Evolutionary conservation across 2,888 invertebrate genomes (phyloP), one percentile per base, ranked within the genome.

Genomic region (Dynastes grantii): DNA sequence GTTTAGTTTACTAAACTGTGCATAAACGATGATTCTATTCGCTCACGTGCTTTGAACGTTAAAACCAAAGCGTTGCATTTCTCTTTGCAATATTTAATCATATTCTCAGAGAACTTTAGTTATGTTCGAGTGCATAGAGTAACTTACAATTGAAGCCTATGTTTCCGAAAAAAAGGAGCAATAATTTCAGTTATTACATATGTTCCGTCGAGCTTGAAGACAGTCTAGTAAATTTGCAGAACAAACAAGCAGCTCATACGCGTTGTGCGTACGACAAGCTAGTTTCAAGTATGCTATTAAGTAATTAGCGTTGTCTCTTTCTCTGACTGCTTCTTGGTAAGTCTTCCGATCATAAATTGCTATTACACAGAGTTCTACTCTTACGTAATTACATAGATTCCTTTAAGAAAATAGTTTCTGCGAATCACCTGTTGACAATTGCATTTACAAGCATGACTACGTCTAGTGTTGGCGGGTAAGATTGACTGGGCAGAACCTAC

Each of bases 371-470:
- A 37, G 51, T 68, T 51, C 27, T 68, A 29, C 40, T 68, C 68
- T 68, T 68, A 51, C 51, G 51, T 68, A 53, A 68, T 68, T 68
- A 68, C 68, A 68, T 68, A 68, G 27, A 68, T 68, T 68, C 51
- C 51, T 68, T 13, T 51, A 29, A 29, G 29, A 29, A 29, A 68
- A 68, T 68, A 11, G 51, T 49, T 68, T 68, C 68, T 51, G 29
- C 32, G 68, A 68, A 68, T 68, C 27, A 29, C 65, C 51, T 13
- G 29, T 22, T 45, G 65, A 67, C 65, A 40, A 51, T 68, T 51
- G 51, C 32, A 63, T 5, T 63, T 63, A 63, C 29, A 11, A 32
- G 63, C 5, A 32, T 51, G 51, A 6, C 22, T 68, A 51, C 68
- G 27, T 13, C 29, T 68, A 68, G n/a, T 63, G 27, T 63, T 27